Evolutionary conservation across 2,888 invertebrate species (phyloP).

Genomic region (Polydrusus pterygomalis): DNA sequence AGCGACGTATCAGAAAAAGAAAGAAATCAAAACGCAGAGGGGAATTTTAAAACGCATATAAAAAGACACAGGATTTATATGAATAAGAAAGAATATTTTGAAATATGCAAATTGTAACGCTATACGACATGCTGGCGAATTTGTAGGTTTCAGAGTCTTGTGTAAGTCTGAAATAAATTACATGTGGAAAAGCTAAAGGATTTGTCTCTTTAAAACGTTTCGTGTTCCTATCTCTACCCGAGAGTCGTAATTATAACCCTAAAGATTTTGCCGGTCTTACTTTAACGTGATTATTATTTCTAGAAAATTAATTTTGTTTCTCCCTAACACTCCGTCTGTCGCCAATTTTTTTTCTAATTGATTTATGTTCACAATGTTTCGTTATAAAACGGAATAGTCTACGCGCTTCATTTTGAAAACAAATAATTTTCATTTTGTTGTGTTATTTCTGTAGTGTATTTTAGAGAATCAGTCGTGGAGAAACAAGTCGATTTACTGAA

Average conservation of each 20-base stretch:
- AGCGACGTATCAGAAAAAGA: conserved; percentile 33
- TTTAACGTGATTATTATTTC: conserved; percentile 34
- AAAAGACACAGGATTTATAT: conserved; percentile 42
- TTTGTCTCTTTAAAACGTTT: conserved; percentile 38
- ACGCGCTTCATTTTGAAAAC: conserved; percentile 21
- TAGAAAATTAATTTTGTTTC: conserved; percentile 38
- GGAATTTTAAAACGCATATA: conserved; percentile 41
- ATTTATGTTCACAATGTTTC: conserved; percentile 25
- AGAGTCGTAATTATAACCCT: conserved; percentile 34
- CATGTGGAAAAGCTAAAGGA: conserved; percentile 46
- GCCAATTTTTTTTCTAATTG: conserved; percentile 23
- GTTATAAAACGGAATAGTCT: conserved; percentile 13
- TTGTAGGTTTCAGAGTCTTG: conserved; percentile 41
- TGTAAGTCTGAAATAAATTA: conserved; percentile 47
- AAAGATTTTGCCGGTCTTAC: conserved; percentile 31
- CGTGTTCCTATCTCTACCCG: conserved; percentile 18
- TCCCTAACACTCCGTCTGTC: conserved; percentile 29
- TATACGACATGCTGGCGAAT: conserved; percentile 42
- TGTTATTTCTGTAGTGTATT: conserved; percentile 9
- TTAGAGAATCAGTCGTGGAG: not conserved
- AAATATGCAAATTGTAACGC: conserved; percentile 48
- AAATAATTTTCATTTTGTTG: conserved; percentile 12
- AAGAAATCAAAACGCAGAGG: conserved; percentile 36
- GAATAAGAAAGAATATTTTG: conserved; percentile 49
- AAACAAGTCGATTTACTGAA: not conserved